These are phyloP conservation scores for Pongo pygmaeus DNA, from an alignment of 2,113 vertebrate species.

Conservation along the genomic window DNA sequence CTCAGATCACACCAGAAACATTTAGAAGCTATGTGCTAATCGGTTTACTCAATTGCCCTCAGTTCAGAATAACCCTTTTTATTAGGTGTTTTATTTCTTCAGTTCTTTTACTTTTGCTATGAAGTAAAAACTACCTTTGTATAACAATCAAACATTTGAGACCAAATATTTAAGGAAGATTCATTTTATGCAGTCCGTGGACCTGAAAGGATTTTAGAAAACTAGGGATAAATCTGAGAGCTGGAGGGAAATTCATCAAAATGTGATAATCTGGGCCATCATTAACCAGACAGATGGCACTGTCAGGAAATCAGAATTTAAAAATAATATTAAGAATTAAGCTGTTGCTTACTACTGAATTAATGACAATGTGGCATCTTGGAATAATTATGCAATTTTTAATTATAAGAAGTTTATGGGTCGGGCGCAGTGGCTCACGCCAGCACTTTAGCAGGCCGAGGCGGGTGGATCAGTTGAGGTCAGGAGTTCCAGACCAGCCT, in stretches of 20 bases:
- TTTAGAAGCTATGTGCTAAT: background rate
- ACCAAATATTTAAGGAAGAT: background rate
- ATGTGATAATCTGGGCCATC: background rate
- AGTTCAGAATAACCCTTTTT: background rate
- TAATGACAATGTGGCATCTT: constrained; percentile 20
- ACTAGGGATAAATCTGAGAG: background rate
- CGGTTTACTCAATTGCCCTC: background rate
- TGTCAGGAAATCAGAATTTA: constrained; percentile 37
- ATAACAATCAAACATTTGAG: background rate
- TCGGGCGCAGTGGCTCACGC: no score
- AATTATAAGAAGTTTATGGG: constrained; percentile 32
- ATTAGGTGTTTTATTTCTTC: background rate
- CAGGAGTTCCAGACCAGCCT: no score
- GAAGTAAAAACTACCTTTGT: background rate
- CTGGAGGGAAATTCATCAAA: constrained; percentile 23
- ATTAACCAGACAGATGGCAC: constrained; percentile 37
- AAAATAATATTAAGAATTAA: constrained; percentile 42
- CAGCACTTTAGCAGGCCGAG: no score
- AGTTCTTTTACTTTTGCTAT: background rate
- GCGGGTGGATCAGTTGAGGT: no score
- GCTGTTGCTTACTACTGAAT: constrained; percentile 37
- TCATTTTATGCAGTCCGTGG: background rate
- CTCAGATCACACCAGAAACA: background rate
- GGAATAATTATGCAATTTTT: constrained; percentile 12
- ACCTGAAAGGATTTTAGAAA: constrained; percentile 30